A percentile compares a stretch with the other conserved stretches of the same genome.
Conservation (phyloP, 2,888 invertebrate genomes). For the Mythimna albipuncta region DNA sequence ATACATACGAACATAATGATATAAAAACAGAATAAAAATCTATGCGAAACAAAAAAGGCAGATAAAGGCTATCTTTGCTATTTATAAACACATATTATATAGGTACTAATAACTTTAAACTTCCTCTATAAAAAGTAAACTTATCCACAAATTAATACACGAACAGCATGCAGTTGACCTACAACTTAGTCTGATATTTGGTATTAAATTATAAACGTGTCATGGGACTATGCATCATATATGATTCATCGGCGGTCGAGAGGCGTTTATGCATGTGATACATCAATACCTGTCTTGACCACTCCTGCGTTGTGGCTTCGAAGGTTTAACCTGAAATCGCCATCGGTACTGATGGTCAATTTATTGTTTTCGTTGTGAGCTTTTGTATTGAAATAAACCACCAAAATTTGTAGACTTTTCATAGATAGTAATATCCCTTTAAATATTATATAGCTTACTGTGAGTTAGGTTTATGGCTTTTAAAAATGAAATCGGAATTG, state of each 20-base stretch:
- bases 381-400: background rate
- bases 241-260: conserved; percentile 50
- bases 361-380: conserved; percentile 11
- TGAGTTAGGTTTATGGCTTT: too few species aligned
- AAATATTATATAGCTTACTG: too few species aligned
- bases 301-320: conserved; percentile 30
- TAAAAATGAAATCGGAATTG: too few species aligned
- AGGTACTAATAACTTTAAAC: too few species aligned
- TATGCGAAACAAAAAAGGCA: too few species aligned
- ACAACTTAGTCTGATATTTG: conserved; percentile 8
- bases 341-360: conserved; percentile 2
- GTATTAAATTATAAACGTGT: conserved; percentile 33
- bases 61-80: too few species aligned
- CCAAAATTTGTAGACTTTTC: background rate
- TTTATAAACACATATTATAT: too few species aligned
- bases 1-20: too few species aligned
- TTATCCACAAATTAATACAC: background rate
- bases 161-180: conserved; percentile 8
- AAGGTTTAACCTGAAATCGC: conserved; percentile 23
- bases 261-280: conserved; percentile 48
- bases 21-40: too few species aligned
- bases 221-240: conserved; percentile 40
- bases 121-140: background rate
- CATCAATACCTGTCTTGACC: conserved; percentile 57
- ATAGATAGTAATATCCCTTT: too few species aligned